phyloP scores from a whole-genome alignment of 2,113 vertebrate species.

The Sceloporus tristichus region DNA sequence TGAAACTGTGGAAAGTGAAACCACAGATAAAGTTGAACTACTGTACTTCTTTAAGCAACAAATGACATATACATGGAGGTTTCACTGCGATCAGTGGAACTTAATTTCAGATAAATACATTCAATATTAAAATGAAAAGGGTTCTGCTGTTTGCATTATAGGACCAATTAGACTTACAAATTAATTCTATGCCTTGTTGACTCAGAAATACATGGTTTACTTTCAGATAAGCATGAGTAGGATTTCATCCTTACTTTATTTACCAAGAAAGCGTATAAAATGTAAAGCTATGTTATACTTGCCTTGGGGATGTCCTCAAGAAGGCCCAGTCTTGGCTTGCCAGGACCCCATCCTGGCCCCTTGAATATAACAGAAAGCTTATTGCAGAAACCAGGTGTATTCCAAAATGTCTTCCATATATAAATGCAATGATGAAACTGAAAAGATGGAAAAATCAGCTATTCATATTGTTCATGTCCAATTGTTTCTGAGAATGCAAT shows the following conservation, averaged over 20 bases:
- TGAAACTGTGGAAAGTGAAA: too few species aligned
- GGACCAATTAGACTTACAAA: not conserved
- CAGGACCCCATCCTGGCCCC: slow-evolving; percentile 92
- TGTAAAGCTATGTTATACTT: slow-evolving; percentile 72
- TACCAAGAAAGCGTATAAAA: slow-evolving; percentile 56
- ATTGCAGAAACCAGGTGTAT: slow-evolving; percentile 80
- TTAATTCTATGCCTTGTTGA: not conserved
- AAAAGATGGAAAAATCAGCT: slow-evolving; percentile 43
- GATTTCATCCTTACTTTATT: slow-evolving; percentile 59
- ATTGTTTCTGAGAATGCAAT: slow-evolving; percentile 14
- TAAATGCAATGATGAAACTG: slow-evolving; percentile 85
- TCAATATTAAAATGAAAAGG: not conserved
- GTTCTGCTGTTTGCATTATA: not conserved
- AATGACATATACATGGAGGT: too few species aligned
- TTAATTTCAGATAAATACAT: not conserved
- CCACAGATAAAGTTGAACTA: too few species aligned
- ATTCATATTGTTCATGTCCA: not conserved
- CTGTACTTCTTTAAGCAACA: slow-evolving; percentile 5
- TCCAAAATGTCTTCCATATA: slow-evolving; percentile 84
- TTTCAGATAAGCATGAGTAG: slow-evolving; percentile 57
- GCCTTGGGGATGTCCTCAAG: slow-evolving; percentile 85
- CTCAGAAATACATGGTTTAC: slow-evolving; percentile 25
- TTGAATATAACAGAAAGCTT: slow-evolving; percentile 90
- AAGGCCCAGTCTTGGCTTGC: slow-evolving; percentile 89
- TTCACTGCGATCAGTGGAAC: not conserved